phyloP scores from a whole-genome alignment of 2,113 vertebrate species.

The Dolichallabes microphthalmus region DNA sequence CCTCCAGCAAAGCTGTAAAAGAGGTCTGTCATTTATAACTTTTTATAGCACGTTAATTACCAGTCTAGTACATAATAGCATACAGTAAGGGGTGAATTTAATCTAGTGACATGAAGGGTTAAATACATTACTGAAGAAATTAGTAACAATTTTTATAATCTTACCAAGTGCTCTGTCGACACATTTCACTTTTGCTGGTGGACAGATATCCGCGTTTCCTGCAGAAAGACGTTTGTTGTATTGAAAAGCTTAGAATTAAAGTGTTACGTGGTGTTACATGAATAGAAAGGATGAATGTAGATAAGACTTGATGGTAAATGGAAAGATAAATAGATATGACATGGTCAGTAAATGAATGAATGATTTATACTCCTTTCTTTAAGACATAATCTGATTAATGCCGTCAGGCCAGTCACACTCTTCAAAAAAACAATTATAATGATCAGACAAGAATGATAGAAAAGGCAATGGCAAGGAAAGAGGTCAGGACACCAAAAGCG shows the following conservation, averaged over 20 bases:
- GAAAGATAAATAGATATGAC: slow-evolving; percentile 2
- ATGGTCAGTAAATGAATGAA: background rate
- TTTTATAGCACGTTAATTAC: background rate
- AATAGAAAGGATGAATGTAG: background rate
- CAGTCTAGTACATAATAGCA: background rate
- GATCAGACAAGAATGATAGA: background rate
- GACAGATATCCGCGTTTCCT: slow-evolving; percentile 94
- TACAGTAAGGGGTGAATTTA: too few relatives aligned
- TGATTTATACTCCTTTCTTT: background rate
- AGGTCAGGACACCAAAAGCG: background rate
- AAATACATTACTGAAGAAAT: background rate
- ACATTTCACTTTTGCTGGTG: slow-evolving; percentile 93
- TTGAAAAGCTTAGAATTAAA: background rate
- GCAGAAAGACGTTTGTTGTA: slow-evolving; percentile 38
- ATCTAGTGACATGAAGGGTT: background rate
- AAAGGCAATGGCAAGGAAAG: background rate
- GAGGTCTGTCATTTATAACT: background rate
- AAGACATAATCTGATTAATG: background rate
- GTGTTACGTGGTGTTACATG: background rate
- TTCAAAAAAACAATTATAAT: background rate
- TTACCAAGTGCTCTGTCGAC: slow-evolving; percentile 92
- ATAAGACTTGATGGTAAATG: background rate
- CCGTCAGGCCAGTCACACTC: background rate
- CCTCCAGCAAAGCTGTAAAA: slow-evolving; percentile 72
- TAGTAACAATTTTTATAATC: slow-evolving; percentile 26